Evolutionary conservation across 2,113 vertebrate species (phyloP).

Genomic region (Meles meles): DNA sequence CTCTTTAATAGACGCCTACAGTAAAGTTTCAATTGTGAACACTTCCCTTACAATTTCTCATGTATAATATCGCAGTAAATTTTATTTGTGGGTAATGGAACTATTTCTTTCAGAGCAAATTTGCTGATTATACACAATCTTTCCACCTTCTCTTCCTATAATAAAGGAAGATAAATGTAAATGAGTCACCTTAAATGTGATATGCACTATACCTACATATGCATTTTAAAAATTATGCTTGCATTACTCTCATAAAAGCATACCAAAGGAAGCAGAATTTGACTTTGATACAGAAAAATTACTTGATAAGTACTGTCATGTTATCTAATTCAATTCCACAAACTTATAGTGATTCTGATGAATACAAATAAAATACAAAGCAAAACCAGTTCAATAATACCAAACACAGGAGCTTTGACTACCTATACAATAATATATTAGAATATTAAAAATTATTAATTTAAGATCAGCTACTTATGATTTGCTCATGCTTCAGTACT

Average conservation of each 20-base stretch:
- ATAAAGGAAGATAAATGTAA: background rate
- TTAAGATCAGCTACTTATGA: background rate
- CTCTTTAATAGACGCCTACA: background rate
- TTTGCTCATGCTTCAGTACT: background rate
- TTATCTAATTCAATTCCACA: background rate
- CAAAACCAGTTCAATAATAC: background rate
- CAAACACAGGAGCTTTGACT: background rate
- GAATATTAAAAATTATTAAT: background rate
- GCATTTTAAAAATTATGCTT: conserved; percentile 23
- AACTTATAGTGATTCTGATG: background rate
- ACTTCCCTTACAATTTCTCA: conserved; percentile 30
- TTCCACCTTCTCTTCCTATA: background rate
- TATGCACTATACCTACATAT: background rate
- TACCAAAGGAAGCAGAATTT: background rate
- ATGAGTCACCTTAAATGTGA: background rate
- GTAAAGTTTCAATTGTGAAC: conserved; percentile 33
- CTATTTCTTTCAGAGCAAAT: conserved; percentile 37
- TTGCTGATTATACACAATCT: conserved; percentile 15
- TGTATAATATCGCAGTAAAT: conserved; percentile 53
- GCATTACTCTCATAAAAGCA: background rate
- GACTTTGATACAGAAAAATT: background rate
- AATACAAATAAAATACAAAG: background rate
- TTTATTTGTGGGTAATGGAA: conserved; percentile 50
- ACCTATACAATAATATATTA: background rate
- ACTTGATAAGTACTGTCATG: background rate